Evolutionary conservation across 2,888 invertebrate species (phyloP), one percentile per base, ranked within the genome.

Genomic region (Sialis lutaria): DNA sequence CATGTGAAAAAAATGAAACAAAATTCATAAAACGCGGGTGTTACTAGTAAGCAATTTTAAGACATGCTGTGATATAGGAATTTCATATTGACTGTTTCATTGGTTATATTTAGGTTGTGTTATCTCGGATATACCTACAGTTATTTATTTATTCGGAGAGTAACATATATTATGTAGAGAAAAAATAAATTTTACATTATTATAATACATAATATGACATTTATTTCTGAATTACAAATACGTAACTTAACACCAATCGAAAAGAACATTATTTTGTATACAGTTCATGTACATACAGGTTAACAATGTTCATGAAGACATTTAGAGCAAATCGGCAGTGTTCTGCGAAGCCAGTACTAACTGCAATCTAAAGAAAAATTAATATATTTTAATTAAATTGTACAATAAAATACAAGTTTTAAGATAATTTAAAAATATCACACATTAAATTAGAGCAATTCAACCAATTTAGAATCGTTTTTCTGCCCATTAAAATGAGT

Each of bases 261-360:
- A 45, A 40, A 40, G 33, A 32, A 45, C 22, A n/a, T 37, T 45
- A 33, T 44, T 12, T 33, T 33, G n/a, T 10, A 31, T 44, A 9
- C 8, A 8, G 12, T 31, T 31, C 12, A 10, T 13, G 33, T 10
- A 32, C 31, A 34, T 44, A 12, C 35, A 33, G 13, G 33, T 12
- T 10, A 12, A 12, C 12, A 10, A 34, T 33, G 44, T 44, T 22
- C 22, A 22, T 22, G 35, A 44, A 44, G 12, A 55, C 55, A 57
- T 57, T 56, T 57, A 55, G 56, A 58, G 58, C 59, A 58, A 52
- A 59, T 59, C 60, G 61, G 61, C 61, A 61, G 62, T 62, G 61
- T 60, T 61, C 55, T 59, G 58, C 40, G 32, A 45, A 45, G 45
- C 45, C 45, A 31, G 22, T 12, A 45, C 30, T 39, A 34, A 34